Conservation (phyloP, 1,140 invertebrate species). For the Meloidogyne floridensis region DNA sequence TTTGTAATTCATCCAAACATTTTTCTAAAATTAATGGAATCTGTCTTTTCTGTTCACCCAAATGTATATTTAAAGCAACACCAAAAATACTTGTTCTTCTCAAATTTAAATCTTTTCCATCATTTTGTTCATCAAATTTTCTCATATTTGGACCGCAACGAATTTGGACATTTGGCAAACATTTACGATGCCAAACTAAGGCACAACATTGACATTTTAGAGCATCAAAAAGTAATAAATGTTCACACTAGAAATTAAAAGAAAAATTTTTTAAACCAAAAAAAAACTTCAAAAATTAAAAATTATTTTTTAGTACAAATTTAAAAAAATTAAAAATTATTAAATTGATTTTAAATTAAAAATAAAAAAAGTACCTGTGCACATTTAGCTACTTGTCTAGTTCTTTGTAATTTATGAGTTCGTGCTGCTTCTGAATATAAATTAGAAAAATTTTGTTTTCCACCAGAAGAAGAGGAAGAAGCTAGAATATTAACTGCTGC, state of each 20-base stretch:
- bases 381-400: conserved; percentile 57
- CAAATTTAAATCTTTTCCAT: conserved; percentile 27
- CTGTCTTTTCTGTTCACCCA: conserved; percentile 54
- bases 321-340: too few species aligned
- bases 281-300: too few species aligned
- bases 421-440: conserved; percentile 20
- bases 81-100: conserved; percentile 62
- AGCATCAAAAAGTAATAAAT: conserved; percentile 58
- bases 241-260: conserved; percentile 47
- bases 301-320: too few species aligned
- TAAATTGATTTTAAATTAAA: too few species aligned
- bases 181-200: conserved; percentile 57
- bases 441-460: conserved; percentile 20
- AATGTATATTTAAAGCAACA: conserved; percentile 56
- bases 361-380: conserved; percentile 30
- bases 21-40: conserved; percentile 45
- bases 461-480: conserved; percentile 19
- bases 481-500: conserved; percentile 50
- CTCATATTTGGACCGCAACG: conserved; percentile 45
- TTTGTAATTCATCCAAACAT: conserved; percentile 23
- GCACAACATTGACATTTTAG: conserved; percentile 59
- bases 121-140: conserved; percentile 22
- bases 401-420: conserved; percentile 51
- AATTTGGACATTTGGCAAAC: conserved; percentile 49
- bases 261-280: background rate